Conservation (phyloP, 2,113 vertebrate genomes). For the Thymallus thymallus region DNA sequence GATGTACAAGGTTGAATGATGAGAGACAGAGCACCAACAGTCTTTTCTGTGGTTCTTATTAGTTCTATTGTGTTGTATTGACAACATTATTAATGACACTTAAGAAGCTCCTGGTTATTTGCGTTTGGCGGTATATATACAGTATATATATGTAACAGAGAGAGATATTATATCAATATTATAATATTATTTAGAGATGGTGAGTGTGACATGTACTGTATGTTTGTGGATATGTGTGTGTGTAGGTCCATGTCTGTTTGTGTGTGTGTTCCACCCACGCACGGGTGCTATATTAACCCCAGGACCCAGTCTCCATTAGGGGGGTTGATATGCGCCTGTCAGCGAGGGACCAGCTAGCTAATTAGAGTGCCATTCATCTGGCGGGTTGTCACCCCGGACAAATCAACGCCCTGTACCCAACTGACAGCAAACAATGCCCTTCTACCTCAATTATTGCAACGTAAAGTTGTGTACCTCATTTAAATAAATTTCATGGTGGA, state of each 20-base stretch:
- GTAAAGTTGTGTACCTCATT: slow-evolving; percentile 40
- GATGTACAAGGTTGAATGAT: slow-evolving; percentile 29
- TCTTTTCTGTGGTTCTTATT: slow-evolving; percentile 46
- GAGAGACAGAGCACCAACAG: slow-evolving; percentile 23
- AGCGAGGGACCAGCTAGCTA: slow-evolving; percentile 37
- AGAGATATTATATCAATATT: no score
- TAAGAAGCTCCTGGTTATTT: slow-evolving; percentile 13
- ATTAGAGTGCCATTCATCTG: slow-evolving; percentile 44
- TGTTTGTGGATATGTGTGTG: no score
- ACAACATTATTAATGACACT: slow-evolving; percentile 34
- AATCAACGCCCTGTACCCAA: slow-evolving; percentile 25
- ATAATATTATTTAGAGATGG: no score
- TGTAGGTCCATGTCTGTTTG: slow-evolving; percentile 20
- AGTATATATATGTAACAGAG: not conserved
- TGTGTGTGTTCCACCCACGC: slow-evolving; percentile 29
- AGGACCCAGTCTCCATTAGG: slow-evolving; percentile 43
- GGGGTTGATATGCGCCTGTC: slow-evolving; percentile 42
- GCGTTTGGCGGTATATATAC: slow-evolving; percentile 17
- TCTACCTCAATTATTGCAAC: slow-evolving; percentile 33
- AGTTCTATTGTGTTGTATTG: slow-evolving; percentile 36
- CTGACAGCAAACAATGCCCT: slow-evolving; percentile 29
- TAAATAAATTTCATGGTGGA: slow-evolving; percentile 31
- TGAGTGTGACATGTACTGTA: no score
- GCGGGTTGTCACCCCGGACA: slow-evolving; percentile 35
- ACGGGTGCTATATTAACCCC: slow-evolving; percentile 47